phyloP scores from a whole-genome alignment of 2,113 vertebrate species.

The Turdus rufiventris region DNA sequence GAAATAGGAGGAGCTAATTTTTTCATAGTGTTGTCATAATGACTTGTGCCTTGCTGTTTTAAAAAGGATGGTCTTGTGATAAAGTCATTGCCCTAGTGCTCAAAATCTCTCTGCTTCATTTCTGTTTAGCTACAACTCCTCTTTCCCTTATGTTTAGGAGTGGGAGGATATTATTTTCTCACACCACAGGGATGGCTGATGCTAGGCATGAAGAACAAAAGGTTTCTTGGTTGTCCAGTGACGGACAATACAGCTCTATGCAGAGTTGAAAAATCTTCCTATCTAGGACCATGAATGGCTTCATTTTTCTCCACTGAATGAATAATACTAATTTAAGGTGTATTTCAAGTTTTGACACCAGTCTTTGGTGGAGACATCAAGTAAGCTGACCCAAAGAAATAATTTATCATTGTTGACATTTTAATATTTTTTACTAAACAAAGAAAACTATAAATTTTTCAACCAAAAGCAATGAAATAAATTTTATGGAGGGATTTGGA shows the following conservation, averaged over 20 bases:
- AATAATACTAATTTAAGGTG: background rate
- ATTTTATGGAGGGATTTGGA: background rate
- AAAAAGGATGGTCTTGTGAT: background rate
- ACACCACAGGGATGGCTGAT: background rate
- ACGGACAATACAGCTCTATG: background rate
- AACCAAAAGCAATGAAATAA: background rate
- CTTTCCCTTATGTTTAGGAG: background rate
- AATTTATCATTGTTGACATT: background rate
- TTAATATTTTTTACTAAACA: background rate
- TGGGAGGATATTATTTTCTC: background rate
- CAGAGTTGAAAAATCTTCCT: background rate
- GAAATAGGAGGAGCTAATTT: background rate
- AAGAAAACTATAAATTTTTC: background rate
- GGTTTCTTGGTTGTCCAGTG: background rate
- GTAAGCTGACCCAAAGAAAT: background rate
- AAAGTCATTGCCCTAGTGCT: background rate
- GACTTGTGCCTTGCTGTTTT: background rate
- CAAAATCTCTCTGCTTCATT: background rate
- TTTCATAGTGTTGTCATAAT: background rate
- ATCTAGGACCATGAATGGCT: background rate
- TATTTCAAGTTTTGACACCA: background rate
- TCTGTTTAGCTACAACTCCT: background rate
- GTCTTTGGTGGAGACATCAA: background rate
- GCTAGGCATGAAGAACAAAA: background rate
- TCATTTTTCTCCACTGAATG: background rate